Evolutionary conservation across 1,140 invertebrate genomes (phyloP).

Genomic region (Heliconius eleuchia): DNA sequence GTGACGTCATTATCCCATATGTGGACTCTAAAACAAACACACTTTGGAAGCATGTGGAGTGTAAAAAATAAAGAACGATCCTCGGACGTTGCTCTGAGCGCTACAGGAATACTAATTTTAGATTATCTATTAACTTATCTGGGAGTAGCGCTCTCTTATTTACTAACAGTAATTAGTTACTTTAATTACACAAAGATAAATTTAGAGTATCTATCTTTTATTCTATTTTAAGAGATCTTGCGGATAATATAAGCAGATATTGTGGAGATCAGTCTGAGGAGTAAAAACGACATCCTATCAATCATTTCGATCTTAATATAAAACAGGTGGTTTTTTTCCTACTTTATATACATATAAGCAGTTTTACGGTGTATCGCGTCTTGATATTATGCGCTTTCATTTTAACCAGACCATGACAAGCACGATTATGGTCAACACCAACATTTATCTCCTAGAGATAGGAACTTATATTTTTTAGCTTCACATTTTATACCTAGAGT

Average conservation of each 20-base stretch:
- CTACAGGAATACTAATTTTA: constrained; percentile 41
- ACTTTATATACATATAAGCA: constrained; percentile 6
- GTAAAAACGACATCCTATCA: background rate
- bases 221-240: no score
- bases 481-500: no score
- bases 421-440: background rate
- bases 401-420: constrained; percentile 10
- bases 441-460: background rate
- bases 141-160: constrained; percentile 31
- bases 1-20: constrained; percentile 25
- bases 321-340: background rate
- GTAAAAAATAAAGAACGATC: constrained; percentile 36
- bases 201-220: background rate
- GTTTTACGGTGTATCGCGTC: constrained; percentile 4
- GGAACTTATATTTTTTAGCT: background rate
- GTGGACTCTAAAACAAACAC: constrained; percentile 21
- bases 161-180: constrained; percentile 34
- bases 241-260: no score
- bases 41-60: constrained; percentile 23
- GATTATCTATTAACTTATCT: constrained; percentile 36
- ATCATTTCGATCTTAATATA: background rate
- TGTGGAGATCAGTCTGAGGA: no score
- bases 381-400: constrained; percentile 11
- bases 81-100: constrained; percentile 36
- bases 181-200: background rate